Evolutionary conservation across 2,888 invertebrate species (phyloP).

Genomic region (Pecten maximus): DNA sequence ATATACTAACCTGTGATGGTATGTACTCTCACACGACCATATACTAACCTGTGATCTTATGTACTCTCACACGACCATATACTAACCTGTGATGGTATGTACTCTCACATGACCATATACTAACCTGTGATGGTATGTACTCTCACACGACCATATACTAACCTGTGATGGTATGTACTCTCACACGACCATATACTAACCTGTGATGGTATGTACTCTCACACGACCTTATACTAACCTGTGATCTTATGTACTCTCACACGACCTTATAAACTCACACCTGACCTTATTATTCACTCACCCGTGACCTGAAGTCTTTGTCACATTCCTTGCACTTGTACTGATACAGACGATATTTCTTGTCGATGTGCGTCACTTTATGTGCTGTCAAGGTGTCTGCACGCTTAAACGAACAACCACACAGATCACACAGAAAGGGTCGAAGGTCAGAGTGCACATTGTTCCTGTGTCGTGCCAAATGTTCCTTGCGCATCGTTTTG

Average conservation of each 20-base stretch:
- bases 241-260: background rate
- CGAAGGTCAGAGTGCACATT: constrained; percentile 84
- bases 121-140: no score
- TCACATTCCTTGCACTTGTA: constrained; percentile 78
- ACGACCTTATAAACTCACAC: background rate
- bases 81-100: no score
- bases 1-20: no score
- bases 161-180: no score
- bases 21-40: no score
- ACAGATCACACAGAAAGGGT: constrained; percentile 84
- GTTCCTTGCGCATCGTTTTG: constrained; percentile 81
- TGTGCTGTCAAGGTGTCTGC: constrained; percentile 84
- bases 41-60: no score
- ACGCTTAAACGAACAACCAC: constrained; percentile 85
- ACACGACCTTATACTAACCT: background rate
- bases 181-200: no score
- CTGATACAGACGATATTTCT: constrained; percentile 64
- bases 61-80: no score
- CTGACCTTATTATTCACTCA: constrained; percentile 52
- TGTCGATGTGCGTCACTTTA: constrained; percentile 81
- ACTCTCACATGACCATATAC: no score
- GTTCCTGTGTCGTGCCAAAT: constrained; percentile 81
- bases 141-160: no score
- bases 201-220: no score
- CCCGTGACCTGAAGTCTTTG: constrained; percentile 81